phyloP scores from a whole-genome alignment of 1,140 invertebrate genomes.

The Papilio helenus region DNA sequence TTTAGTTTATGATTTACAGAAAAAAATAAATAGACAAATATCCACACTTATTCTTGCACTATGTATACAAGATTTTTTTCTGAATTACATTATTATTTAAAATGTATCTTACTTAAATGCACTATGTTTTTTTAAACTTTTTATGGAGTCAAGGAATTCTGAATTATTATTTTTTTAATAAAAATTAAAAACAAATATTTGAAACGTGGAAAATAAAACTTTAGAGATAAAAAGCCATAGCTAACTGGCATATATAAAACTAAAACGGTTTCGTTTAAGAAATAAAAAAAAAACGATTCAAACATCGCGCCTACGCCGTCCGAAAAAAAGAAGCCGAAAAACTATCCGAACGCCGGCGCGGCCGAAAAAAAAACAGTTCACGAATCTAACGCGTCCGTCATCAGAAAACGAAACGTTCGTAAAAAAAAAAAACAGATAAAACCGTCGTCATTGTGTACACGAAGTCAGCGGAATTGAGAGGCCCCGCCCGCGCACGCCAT shows the following conservation, averaged over 20 bases:
- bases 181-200: neutral
- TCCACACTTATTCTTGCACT: too few species aligned
- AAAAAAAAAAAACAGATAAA: constrained; percentile 61
- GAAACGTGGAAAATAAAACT: neutral
- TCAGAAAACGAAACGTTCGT: constrained; percentile 47
- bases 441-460: constrained; percentile 77
- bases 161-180: too few species aligned
- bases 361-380: constrained; percentile 43
- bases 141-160: neutral
- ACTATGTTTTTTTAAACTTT: too few species aligned
- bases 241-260: neutral
- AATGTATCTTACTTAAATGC: too few species aligned
- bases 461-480: constrained; percentile 79
- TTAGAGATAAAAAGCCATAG: neutral
- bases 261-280: neutral
- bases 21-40: too few species aligned
- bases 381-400: constrained; percentile 55
- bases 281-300: constrained; percentile 33
- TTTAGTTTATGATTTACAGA: too few species aligned
- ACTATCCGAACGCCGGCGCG: constrained; percentile 27
- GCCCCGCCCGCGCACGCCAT: constrained; percentile 78
- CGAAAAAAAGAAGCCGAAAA: constrained; percentile 35
- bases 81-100: too few species aligned
- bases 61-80: too few species aligned
- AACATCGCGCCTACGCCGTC: constrained; percentile 9